These are phyloP conservation scores for Drosophila pegasa DNA, from an alignment of 2,888 invertebrate species.

Conservation along the genomic window DNA sequence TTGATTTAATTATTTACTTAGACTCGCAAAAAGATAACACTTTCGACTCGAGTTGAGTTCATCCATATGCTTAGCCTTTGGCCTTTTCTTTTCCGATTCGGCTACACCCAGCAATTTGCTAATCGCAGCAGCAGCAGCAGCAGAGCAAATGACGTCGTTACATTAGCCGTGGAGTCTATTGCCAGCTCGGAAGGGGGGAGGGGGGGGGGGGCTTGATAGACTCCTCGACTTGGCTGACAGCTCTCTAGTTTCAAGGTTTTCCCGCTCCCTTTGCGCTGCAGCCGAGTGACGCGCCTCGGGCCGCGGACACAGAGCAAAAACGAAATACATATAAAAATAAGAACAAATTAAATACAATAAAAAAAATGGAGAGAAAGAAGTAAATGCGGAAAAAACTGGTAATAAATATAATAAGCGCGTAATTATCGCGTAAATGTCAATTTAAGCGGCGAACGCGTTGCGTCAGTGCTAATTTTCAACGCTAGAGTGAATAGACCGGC, in stretches of 20 bases:
- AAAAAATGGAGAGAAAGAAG: conserved; percentile 39
- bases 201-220: conserved; percentile 30
- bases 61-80: conserved; percentile 3
- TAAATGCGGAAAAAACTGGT: conserved; percentile 70
- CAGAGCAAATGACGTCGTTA: conserved; percentile 33
- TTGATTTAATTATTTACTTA: conserved; percentile 2
- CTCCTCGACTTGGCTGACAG: conserved; percentile 38
- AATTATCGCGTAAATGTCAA: conserved; percentile 80
- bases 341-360: conserved; percentile 19
- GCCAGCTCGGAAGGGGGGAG: conserved; percentile 1
- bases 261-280: conserved; percentile 16
- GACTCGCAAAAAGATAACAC: conserved; percentile 2
- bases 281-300: conserved; percentile 39
- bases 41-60: neutral
- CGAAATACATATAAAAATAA: neutral
- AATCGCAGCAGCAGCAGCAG: conserved; percentile 19
- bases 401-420: conserved; percentile 80
- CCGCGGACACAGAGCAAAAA: conserved; percentile 24
- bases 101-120: conserved; percentile 16
- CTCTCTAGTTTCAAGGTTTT: conserved; percentile 33
- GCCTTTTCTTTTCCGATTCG: neutral
- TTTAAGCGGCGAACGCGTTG: conserved; percentile 75
- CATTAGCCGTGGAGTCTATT: conserved; percentile 18
- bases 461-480: conserved; percentile 78
- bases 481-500: conserved; percentile 62